Evolutionary conservation across 2,888 invertebrate species (phyloP).

Genomic region (Cantharis flavilabris): DNA sequence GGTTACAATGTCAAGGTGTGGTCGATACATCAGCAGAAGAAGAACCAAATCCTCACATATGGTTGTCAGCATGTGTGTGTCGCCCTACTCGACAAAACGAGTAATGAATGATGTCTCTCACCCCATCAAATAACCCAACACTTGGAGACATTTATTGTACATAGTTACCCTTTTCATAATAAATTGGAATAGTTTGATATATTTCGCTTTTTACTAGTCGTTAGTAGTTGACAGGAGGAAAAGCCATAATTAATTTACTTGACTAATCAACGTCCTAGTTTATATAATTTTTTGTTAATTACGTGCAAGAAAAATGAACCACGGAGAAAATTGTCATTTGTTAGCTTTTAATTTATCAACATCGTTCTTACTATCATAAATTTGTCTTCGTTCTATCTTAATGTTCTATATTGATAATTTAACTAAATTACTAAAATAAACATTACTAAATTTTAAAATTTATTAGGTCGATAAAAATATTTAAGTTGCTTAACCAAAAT

Average conservation of each 20-base stretch:
- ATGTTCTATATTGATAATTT: not conserved
- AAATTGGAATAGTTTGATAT: constrained; percentile 18
- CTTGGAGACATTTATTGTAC: constrained; percentile 21
- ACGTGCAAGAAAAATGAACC: not conserved
- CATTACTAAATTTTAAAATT: not conserved
- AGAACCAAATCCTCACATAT: constrained; percentile 25
- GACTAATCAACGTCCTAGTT: not conserved
- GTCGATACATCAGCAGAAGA: constrained; percentile 26
- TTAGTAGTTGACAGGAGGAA: constrained; percentile 15
- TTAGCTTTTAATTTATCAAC: not conserved
- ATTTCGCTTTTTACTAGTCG: constrained; percentile 18
- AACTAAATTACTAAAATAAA: not conserved
- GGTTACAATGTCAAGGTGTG: constrained; percentile 31
- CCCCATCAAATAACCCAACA: constrained; percentile 26
- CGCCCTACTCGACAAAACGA: constrained; percentile 22
- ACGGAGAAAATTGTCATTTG: not conserved
- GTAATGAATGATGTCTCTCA: constrained; percentile 27
- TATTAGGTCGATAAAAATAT: not conserved
- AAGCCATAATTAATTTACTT: constrained; percentile 14
- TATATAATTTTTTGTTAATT: constrained; percentile 1
- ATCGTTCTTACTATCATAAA: not conserved
- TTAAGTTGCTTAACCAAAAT: not conserved
- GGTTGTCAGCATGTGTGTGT: constrained; percentile 22
- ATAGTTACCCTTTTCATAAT: constrained; percentile 18
- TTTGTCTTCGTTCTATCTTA: not conserved